These are phyloP conservation scores for Ondatra zibethicus DNA, from an alignment of 2,113 vertebrate species.

Conservation along the genomic window DNA sequence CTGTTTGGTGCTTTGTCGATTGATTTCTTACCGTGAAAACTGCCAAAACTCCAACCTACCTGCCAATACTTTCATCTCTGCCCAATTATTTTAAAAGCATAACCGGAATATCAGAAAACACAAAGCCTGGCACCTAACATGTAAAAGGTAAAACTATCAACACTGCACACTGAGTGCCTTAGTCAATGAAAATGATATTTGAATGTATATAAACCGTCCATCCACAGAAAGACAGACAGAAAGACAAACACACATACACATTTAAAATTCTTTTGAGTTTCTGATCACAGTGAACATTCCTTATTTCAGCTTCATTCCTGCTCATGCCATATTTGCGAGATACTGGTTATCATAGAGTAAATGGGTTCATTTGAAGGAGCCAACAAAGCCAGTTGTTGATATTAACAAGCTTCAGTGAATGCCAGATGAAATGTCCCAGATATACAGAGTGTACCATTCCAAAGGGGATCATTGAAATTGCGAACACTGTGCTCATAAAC, in stretches of 20 bases:
- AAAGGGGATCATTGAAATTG: conserved; percentile 47
- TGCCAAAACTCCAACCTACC: conserved; percentile 81
- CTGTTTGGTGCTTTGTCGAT: conserved; percentile 79
- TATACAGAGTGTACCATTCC: conserved; percentile 44
- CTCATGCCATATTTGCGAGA: conserved; percentile 26
- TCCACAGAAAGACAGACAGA: neutral
- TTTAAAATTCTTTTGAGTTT: conserved; percentile 32
- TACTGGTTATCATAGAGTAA: conserved; percentile 30
- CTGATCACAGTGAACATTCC: conserved; percentile 13
- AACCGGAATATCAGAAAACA: conserved; percentile 48
- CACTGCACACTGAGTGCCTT: neutral
- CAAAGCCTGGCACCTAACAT: conserved; percentile 31
- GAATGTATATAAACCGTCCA: neutral
- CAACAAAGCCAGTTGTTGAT: conserved; percentile 57
- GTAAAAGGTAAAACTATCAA: neutral
- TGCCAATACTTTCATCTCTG: conserved; percentile 80
- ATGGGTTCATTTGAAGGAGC: conserved; percentile 53
- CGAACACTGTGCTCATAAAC: conserved; percentile 61
- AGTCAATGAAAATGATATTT: neutral
- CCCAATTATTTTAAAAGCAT: conserved; percentile 82
- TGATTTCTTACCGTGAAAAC: conserved; percentile 79
- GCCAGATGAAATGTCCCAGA: conserved; percentile 57
- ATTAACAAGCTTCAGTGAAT: conserved; percentile 63
- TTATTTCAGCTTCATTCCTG: neutral
- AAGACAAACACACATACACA: neutral